Percentiles rank a stretch among this genome's conserved stretches.
These are phyloP conservation scores for Trematocara variabile DNA, from an alignment of 2,113 vertebrate genomes.

Conservation along the genomic window DNA sequence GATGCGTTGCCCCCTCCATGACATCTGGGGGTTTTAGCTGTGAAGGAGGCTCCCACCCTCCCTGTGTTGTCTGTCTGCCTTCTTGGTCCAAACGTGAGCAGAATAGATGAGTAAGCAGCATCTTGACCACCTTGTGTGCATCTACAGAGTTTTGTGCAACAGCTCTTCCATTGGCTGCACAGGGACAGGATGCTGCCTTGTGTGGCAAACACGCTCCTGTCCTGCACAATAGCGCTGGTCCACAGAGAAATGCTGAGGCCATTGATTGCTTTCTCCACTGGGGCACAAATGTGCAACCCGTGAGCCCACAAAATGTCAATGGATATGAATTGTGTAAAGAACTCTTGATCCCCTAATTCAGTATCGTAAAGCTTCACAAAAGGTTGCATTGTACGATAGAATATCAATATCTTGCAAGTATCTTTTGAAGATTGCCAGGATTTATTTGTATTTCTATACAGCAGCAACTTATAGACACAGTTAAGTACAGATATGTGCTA, in stretches of 20 bases:
- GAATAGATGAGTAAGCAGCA: constrained; percentile 41
- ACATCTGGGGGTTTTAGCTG: constrained; percentile 47
- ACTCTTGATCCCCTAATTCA: constrained; percentile 51
- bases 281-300: constrained; percentile 16
- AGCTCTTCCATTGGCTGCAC: not conserved
- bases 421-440: not conserved
- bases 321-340: constrained; percentile 48
- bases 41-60: not conserved
- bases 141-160: constrained; percentile 4
- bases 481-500: not conserved
- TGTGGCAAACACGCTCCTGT: not conserved
- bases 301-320: constrained; percentile 46
- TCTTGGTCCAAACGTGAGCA: constrained; percentile 22
- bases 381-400: not conserved
- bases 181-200: not conserved
- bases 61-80: not conserved
- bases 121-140: constrained; percentile 15
- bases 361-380: constrained; percentile 24
- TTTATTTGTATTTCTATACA: not conserved
- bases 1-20: constrained; percentile 21
- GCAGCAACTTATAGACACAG: not conserved
- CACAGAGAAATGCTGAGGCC: constrained; percentile 36
- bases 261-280: constrained; percentile 38
- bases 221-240: not conserved
- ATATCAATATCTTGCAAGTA: not conserved